Evolutionary conservation across 2,888 invertebrate genomes (phyloP).

Genomic region (Malacosoma neustria): DNA sequence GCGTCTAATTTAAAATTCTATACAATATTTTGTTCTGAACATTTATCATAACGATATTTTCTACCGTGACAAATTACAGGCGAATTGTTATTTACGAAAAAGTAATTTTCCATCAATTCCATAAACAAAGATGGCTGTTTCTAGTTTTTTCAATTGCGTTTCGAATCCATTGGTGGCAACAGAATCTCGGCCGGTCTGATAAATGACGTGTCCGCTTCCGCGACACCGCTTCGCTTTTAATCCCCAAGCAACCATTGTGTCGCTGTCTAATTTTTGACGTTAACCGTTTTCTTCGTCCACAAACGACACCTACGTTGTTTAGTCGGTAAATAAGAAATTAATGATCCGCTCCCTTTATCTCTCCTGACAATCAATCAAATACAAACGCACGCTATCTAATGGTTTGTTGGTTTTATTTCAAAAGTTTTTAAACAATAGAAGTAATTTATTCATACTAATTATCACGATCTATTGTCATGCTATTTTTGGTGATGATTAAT

Average conservation of each 20-base stretch:
- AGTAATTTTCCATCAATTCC: background rate
- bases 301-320: slow-evolving; percentile 48
- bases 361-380: slow-evolving; percentile 47
- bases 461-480: background rate
- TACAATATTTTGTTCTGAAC: background rate
- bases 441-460: background rate
- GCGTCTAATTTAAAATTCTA: background rate
- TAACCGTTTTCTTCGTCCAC: slow-evolving; percentile 47
- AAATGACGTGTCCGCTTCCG: slow-evolving; percentile 65
- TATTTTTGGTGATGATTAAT: background rate
- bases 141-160: slow-evolving; percentile 15
- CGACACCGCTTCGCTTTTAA: slow-evolving; percentile 72
- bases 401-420: slow-evolving; percentile 18
- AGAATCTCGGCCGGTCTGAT: slow-evolving; percentile 49
- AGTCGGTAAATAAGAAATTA: slow-evolving; percentile 56
- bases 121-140: background rate
- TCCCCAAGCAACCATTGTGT: slow-evolving; percentile 62
- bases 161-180: slow-evolving; percentile 29
- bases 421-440: slow-evolving; percentile 1
- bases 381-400: slow-evolving; percentile 32
- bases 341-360: slow-evolving; percentile 51
- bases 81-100: background rate
- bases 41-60: background rate
- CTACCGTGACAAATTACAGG: background rate
- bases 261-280: slow-evolving; percentile 58